Evolutionary conservation across 2,888 invertebrate species (phyloP).

Genomic region (Lobophora halterata): DNA sequence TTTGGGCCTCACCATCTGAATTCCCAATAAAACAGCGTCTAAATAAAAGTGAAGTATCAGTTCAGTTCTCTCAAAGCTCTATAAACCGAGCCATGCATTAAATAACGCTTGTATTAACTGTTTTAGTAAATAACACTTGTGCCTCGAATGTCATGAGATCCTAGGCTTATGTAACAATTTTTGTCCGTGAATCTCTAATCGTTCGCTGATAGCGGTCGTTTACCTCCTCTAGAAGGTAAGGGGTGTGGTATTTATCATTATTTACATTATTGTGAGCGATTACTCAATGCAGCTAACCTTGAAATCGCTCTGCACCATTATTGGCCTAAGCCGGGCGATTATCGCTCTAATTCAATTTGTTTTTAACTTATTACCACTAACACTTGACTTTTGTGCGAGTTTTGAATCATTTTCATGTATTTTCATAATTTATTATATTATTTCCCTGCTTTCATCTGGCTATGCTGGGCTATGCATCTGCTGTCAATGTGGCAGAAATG

Average conservation of each 20-base stretch:
- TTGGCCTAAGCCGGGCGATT: slow-evolving; percentile 41
- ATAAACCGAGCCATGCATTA: slow-evolving; percentile 53
- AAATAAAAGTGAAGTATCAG: slow-evolving; percentile 69
- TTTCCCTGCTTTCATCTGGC: not conserved
- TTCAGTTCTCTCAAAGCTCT: slow-evolving; percentile 50
- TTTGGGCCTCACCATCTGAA: slow-evolving; percentile 57
- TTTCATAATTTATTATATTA: not conserved
- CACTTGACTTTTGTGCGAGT: slow-evolving; percentile 1
- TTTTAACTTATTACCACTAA: slow-evolving; percentile 1
- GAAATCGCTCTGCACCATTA: slow-evolving; percentile 38
- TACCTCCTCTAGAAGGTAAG: slow-evolving; percentile 69
- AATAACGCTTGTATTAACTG: slow-evolving; percentile 54
- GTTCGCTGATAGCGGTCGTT: slow-evolving; percentile 59
- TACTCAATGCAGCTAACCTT: slow-evolving; percentile 51
- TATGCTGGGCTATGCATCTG: too few species aligned
- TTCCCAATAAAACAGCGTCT: slow-evolving; percentile 56
- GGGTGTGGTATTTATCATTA: slow-evolving; percentile 42
- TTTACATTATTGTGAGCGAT: slow-evolving; percentile 25
- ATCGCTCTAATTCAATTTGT: slow-evolving; percentile 24
- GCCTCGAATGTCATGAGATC: slow-evolving; percentile 67
- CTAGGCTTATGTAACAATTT: slow-evolving; percentile 72
- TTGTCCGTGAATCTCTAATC: slow-evolving; percentile 58
- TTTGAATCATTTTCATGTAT: not conserved
- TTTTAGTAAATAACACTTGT: slow-evolving; percentile 40
- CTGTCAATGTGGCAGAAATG: slow-evolving; percentile 40